These are phyloP conservation scores for Chloromyia formosa DNA, from an alignment of 2,888 invertebrate genomes.

Conservation along the genomic window DNA sequence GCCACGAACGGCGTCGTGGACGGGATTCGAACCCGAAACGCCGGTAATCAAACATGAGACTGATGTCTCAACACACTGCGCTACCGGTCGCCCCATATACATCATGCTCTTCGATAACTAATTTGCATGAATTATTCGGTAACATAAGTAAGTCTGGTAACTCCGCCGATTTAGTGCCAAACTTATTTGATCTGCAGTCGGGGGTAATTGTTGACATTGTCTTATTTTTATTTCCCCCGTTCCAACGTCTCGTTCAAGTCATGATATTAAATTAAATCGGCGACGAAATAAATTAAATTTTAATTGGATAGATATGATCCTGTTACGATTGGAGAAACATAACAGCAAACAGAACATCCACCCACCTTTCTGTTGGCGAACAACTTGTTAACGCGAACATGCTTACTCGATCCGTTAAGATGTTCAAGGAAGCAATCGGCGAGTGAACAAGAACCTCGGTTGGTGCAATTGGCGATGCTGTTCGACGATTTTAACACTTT, in stretches of 20 bases:
- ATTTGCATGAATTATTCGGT: no score
- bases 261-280: conserved; percentile 51
- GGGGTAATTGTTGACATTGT: conserved; percentile 4
- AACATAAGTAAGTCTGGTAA: no score
- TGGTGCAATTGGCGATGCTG: conserved; percentile 37
- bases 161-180: no score
- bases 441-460: conserved; percentile 23
- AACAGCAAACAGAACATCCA: conserved; percentile 35
- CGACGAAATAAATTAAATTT: conserved; percentile 62
- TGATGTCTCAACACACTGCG: no score
- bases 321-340: conserved; percentile 48
- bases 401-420: conserved; percentile 49
- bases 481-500: conserved; percentile 42
- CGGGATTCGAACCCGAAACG: no score
- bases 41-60: no score
- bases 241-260: not conserved
- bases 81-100: no score
- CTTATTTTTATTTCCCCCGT: conserved; percentile 13
- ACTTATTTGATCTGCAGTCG: not conserved
- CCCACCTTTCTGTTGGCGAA: conserved; percentile 47
- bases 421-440: conserved; percentile 31
- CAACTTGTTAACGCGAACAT: conserved; percentile 61
- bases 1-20: no score
- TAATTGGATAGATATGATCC: conserved; percentile 61
- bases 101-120: no score